Evolutionary conservation across 2,797 vertebrate species (phyloP), one percentile per base, ranked within the genome.

Genomic region (Rousettus madagascariensis): DNA sequence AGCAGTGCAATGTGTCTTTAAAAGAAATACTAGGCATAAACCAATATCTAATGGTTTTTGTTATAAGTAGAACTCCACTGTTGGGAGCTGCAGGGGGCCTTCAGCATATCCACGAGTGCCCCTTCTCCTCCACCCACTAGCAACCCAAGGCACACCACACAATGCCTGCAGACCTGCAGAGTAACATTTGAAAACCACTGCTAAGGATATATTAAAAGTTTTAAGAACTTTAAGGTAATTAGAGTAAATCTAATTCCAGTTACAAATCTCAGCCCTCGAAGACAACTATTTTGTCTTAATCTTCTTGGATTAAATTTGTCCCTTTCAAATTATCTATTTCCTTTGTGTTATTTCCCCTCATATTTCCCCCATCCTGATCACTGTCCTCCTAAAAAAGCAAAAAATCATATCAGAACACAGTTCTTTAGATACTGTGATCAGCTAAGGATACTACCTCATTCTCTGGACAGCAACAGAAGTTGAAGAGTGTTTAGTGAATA

Each of bases 231-330:
- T 65, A 33, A 95, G 57, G 51, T 41, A 94, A 95, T 82, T 90
- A 86, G 72, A 96, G 65, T 49, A 95, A 96, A 90, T 93, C 77
- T 95, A 85, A 90, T 91, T 82, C 43, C 16, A 94, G 71, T n/a
- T 90, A 71, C 12, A 83, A 43, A 85, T 61, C 33, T 83, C 80
- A 95, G 51, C 30, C 71, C 43, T 82, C 85, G 10, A 93, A 94
- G 71, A 93, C 22, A 83, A 38, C 43, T 91, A 72, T 65, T 66
- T 33, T 95, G 49, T 85, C 33, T 87, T 24, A 96, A 94, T 79
- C 24, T 86, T 59, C 66, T 49, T 88, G 74, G 49, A 96, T 93
- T 95, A 92, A 82, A 94, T 20, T 51, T 95, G 66, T 36, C 66
- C 57, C 69, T 96, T 93, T 97, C 46, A 97, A 93, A 91, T 16